A percentile compares a stretch with the other conserved stretches of the same genome.
phyloP scores from a whole-genome alignment of 2,113 vertebrate genomes.

The Amphiprion ocellaris region DNA sequence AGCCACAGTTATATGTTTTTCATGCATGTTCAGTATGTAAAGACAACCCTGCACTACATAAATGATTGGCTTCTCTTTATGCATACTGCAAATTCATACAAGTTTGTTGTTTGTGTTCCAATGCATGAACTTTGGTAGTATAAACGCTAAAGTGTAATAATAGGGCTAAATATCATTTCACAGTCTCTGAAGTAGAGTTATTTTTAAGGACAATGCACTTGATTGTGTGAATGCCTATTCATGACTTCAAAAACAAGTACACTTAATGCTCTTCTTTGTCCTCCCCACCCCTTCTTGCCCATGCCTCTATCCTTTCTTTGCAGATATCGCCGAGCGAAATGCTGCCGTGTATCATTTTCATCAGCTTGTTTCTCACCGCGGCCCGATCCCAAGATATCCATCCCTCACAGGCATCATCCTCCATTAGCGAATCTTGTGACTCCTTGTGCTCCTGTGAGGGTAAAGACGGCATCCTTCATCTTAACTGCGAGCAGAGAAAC shows the following conservation, averaged over 20 bases:
- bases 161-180: too few relatives aligned
- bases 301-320: constrained; percentile 38
- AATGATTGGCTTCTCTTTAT: constrained; percentile 40
- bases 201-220: background rate
- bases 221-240: constrained; percentile 6
- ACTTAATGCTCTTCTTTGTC: constrained; percentile 30
- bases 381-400: constrained; percentile 83
- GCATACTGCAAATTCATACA: constrained; percentile 45
- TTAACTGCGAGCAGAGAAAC: constrained; percentile 94
- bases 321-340: constrained; percentile 86
- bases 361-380: constrained; percentile 83
- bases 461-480: constrained; percentile 90
- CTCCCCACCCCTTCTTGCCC: constrained; percentile 31
- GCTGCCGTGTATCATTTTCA: constrained; percentile 88
- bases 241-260: constrained; percentile 12
- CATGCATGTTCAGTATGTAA: constrained; percentile 20
- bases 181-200: background rate
- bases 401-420: constrained; percentile 80
- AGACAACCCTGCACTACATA: constrained; percentile 9
- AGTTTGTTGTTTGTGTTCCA: constrained; percentile 29
- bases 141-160: too few relatives aligned
- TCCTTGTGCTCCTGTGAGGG: constrained; percentile 92
- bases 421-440: constrained; percentile 88
- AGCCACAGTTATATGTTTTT: constrained; percentile 30
- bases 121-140: constrained; percentile 46